Conservation (phyloP, 1,140 invertebrate genomes). For the Nebria ingens region DNA sequence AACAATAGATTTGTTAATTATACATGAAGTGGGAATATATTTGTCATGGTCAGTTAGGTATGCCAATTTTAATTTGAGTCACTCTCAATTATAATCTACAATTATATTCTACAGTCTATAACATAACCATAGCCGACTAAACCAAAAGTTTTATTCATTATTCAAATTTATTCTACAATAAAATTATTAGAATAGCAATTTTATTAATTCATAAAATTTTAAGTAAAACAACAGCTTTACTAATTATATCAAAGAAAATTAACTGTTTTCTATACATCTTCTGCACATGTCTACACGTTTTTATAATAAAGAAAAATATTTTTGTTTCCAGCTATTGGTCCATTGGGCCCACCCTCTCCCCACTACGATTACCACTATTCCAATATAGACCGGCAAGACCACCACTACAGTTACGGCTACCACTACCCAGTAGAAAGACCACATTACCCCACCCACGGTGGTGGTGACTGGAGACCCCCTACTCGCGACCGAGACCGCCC, state of each 20-base stretch:
- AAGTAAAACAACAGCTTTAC: no score
- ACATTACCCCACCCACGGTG: constrained; percentile 5
- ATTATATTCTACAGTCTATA: no score
- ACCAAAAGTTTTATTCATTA: no score
- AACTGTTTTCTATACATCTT: neutral
- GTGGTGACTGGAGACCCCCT: neutral
- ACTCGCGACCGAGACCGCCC: neutral
- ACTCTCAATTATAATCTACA: no score
- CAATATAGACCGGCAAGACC: constrained; percentile 16
- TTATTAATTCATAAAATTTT: no score
- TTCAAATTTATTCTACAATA: no score
- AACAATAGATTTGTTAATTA: neutral
- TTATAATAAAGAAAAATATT: neutral
- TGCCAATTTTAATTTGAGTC: no score
- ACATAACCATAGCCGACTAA: no score
- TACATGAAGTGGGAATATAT: no score
- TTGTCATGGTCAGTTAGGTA: neutral
- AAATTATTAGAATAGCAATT: no score
- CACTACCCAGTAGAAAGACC: constrained; percentile 4
- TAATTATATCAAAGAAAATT: neutral
- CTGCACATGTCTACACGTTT: neutral
- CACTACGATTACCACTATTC: constrained; percentile 21
- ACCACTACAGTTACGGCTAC: constrained; percentile 12
- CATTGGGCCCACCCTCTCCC: constrained; percentile 12
- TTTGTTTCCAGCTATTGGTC: neutral